These are phyloP conservation scores for Priocnemis perturbator DNA, from an alignment of 2,888 invertebrate species.

Conservation along the genomic window DNA sequence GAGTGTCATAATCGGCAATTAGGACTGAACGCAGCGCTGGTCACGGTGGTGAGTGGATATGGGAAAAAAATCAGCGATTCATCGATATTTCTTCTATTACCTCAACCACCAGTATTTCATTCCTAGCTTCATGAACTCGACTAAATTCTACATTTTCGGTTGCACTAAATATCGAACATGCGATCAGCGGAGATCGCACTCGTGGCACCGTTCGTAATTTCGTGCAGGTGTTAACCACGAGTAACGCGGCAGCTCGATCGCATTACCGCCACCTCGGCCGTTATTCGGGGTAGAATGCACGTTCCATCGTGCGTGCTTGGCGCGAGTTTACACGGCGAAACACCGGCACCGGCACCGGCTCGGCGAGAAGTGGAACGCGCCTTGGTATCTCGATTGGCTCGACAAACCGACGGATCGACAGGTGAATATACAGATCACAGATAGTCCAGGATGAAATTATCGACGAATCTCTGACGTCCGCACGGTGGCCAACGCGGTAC, in stretches of 20 bases:
- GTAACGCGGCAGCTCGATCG: not conserved
- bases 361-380: slow-evolving; percentile 52
- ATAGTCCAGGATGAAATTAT: slow-evolving; percentile 57
- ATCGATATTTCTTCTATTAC: too few species aligned
- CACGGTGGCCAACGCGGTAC: slow-evolving; percentile 43
- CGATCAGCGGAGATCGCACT: too few species aligned
- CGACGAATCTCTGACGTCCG: slow-evolving; percentile 53
- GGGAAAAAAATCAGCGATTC: too few species aligned
- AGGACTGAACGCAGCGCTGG: not conserved
- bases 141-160: too few species aligned
- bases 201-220: too few species aligned
- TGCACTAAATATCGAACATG: too few species aligned
- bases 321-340: slow-evolving; percentile 38
- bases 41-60: too few species aligned
- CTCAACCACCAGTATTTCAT: too few species aligned
- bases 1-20: slow-evolving; percentile 33
- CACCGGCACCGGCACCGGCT: slow-evolving; percentile 32
- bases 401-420: slow-evolving; percentile 53
- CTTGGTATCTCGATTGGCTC: slow-evolving; percentile 49
- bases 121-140: too few species aligned
- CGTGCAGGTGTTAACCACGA: not conserved
- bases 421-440: slow-evolving; percentile 58
- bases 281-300: slow-evolving; percentile 8
- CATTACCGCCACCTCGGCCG: slow-evolving; percentile 13
- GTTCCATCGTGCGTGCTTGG: not conserved